Evolutionary conservation across 35 echinoderm and acorn worm species (phyloP), one percentile per base, ranked within the genome.

Genomic region (Strongylocentrotus purpuratus): DNA sequence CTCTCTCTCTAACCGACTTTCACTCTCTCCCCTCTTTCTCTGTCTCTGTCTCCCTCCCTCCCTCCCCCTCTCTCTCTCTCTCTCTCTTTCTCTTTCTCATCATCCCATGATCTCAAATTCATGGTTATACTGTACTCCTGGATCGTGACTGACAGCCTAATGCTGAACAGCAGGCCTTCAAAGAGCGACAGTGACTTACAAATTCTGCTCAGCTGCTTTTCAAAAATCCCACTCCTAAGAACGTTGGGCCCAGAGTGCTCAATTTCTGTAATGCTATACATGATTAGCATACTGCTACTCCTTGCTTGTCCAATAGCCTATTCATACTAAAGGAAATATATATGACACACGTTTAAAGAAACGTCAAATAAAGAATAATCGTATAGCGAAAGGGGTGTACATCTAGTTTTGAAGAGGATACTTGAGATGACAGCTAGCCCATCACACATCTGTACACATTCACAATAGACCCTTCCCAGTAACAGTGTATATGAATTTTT

Each of bases 211-310:
- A 78, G 65, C 22, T 78, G 65, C 65, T 78, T 78, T 78, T 78
- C 65, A 78, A 78, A n/a, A 78, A 78, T 78, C 65, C 65, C 65
- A 78, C 65, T 78, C 65, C 65, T 78, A n/a, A 78, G n/a, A 78
- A 78, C 25, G 65, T n/a, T 28, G 22, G 65, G 6, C 18, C 22
- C 3, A 78, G 65, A 78, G 65, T 78, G 65, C 65, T 78, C 65
- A 78, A 78, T 78, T 78, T 78, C 65, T 22, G 65, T 78, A 78
- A 78, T 78, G 25, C 65, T 78, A 78, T 78, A 78, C 65, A 78
- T 78, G 22, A 78, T 78, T 78, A 78, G 65, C 65, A 78, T 78
- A 78, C 65, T 78, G 65, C 65, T 78, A 78, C 28, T 78, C 65
- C 65, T 59, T 78, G 65, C 65, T 7, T 22, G 22, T 7, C 65